These are phyloP conservation scores for Murina feae DNA, from an alignment of 2,113 vertebrate species.

Conservation along the genomic window DNA sequence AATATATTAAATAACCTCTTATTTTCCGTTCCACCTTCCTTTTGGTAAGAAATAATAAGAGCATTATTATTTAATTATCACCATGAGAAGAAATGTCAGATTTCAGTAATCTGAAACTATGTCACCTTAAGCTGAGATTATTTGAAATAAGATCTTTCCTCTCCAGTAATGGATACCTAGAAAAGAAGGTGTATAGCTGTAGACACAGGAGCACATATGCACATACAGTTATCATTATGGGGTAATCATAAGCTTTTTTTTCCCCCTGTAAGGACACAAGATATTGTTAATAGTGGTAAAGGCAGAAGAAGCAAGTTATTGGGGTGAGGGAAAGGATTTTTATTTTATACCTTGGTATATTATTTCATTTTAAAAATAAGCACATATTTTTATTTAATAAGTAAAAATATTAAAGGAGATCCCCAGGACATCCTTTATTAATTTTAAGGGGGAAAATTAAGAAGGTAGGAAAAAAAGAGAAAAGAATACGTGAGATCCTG, in stretches of 20 bases:
- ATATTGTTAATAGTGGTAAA: slow-evolving; percentile 11
- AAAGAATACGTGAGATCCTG: not conserved
- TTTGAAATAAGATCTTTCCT: slow-evolving; percentile 56
- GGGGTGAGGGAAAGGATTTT: not conserved
- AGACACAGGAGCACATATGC: not conserved
- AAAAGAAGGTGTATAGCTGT: not conserved
- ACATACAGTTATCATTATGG: not conserved
- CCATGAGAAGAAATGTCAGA: slow-evolving; percentile 39
- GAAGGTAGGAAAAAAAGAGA: not conserved
- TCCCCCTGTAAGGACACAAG: not conserved
- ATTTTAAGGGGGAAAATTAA: not conserved
- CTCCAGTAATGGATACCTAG: slow-evolving; percentile 25
- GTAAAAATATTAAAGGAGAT: too few species aligned
- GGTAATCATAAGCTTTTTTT: not conserved
- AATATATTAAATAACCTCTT: slow-evolving; percentile 26
- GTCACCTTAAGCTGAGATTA: slow-evolving; percentile 47
- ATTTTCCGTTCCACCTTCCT: not conserved
- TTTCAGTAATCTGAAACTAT: slow-evolving; percentile 69
- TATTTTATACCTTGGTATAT: not conserved
- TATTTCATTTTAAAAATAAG: slow-evolving; percentile 27
- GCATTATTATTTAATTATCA: slow-evolving; percentile 65
- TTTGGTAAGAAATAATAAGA: slow-evolving; percentile 39
- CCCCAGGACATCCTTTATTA: too few species aligned
- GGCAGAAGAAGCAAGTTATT: not conserved
- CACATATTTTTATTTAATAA: not conserved